These are phyloP conservation scores for Apamea epomidion DNA, from an alignment of 2,888 invertebrate species.

Conservation along the genomic window DNA sequence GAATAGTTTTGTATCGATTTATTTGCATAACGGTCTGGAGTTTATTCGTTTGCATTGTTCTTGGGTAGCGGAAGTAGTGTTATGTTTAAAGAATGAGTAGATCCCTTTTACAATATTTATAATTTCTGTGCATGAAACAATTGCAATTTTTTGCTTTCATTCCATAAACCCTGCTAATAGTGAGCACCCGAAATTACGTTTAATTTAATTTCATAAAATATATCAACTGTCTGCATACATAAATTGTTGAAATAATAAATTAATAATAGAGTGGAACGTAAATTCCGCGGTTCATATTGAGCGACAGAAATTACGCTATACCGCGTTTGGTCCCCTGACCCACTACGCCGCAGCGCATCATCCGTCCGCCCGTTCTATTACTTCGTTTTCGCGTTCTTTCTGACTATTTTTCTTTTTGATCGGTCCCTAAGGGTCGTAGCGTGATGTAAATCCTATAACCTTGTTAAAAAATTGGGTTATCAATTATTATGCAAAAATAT, in stretches of 20 bases:
- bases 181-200: background rate
- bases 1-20: slow-evolving; percentile 62
- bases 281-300: background rate
- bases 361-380: too few relatives aligned
- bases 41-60: slow-evolving; percentile 43
- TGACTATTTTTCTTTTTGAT: too few relatives aligned
- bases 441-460: too few relatives aligned
- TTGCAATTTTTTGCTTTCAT: background rate
- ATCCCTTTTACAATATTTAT: background rate
- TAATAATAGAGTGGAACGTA: background rate
- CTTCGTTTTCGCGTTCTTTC: too few relatives aligned
- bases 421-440: too few relatives aligned
- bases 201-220: background rate
- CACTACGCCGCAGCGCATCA: too few relatives aligned
- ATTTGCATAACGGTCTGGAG: slow-evolving; percentile 56
- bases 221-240: too few relatives aligned
- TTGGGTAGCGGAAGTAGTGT: background rate
- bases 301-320: background rate
- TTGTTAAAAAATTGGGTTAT: too few relatives aligned
- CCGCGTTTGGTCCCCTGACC: background rate
- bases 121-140: too few relatives aligned
- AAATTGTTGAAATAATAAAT: background rate
- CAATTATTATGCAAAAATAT: too few relatives aligned
- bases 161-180: too few relatives aligned
- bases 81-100: background rate